phyloP scores from a whole-genome alignment of 2,888 invertebrate genomes.

The Panopea generosa region DNA sequence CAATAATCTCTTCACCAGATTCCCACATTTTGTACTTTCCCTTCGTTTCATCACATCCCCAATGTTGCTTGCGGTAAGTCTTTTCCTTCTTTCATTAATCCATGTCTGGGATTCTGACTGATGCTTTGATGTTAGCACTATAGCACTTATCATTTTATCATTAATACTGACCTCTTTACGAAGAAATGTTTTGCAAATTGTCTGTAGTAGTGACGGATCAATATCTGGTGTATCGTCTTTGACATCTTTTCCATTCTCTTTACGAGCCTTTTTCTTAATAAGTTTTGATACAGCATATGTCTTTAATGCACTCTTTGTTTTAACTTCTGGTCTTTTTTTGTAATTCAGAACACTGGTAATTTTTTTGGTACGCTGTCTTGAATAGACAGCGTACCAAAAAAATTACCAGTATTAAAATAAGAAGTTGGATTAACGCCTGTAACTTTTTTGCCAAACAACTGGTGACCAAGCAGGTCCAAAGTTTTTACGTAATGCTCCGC shows the following conservation, averaged over 20 bases:
- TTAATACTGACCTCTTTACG: background rate
- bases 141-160: background rate
- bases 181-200: background rate
- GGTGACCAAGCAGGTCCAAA: background rate
- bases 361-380: background rate
- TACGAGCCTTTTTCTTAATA: background rate
- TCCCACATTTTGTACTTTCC: background rate
- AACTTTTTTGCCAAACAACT: conserved; percentile 33
- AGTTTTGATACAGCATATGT: background rate
- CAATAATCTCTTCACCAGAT: conserved; percentile 16
- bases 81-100: background rate
- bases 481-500: background rate
- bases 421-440: conserved; percentile 19
- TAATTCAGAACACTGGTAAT: no score
- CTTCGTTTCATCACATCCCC: conserved; percentile 25
- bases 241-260: background rate
- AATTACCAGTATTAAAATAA: background rate
- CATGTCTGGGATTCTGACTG: background rate
- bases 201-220: background rate
- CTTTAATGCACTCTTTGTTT: no score
- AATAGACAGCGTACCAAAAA: no score
- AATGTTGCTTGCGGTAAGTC: conserved; percentile 28
- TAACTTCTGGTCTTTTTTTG: background rate
- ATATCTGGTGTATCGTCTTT: conserved; percentile 8
- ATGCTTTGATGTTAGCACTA: background rate